Evolutionary conservation across 2,888 invertebrate genomes (phyloP), one percentile per base, ranked within the genome.

Genomic region (Chironomus riparius): DNA sequence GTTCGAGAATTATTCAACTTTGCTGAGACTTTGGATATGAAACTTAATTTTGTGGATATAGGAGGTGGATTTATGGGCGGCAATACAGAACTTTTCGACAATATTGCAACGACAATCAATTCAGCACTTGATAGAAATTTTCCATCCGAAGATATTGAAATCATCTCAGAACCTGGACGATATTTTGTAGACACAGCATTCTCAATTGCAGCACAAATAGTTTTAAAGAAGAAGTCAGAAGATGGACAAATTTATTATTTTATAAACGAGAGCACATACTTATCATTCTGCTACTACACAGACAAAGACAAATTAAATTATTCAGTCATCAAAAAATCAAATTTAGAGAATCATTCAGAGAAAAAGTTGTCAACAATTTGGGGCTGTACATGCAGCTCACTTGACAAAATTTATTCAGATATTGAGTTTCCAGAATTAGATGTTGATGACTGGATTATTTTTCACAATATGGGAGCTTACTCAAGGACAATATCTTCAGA

Each of bases 391-490:
- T 98, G 98, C 83, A 97, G 98, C 86, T 94, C 93, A 7, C 86
- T 97, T 79, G 98, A 98, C 86, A 92, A 93, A 47, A 48, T 74
- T 6, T 47, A 68, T 78, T 88, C 90, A 77, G 83, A 87, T 79
- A 83, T 88, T 73, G 80, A 87, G 76, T 84, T 95, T 79, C 92
- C 93, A 0, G 88, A 90, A 79, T 87, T 96, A 85, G 86, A 88
- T 38, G 86, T 92, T 76, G 97, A 97, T 6, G 92, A 93, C 80
- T 95, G 97, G 92, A 85, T 99, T 70, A 86, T 93, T 78, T 99
- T 96, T 85, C 90, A 91, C 79, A 92, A 98, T 84, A 98, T 98
- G 98, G 98, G 98, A 70, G 98, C 98, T 13, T 97, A 97, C 85
- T 98, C 98, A 0, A 86, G 96, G 80, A 92, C 95, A 38, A 93